Conservation (phyloP, 2,113 vertebrate species). For the Rhinoptilus africanus region DNA sequence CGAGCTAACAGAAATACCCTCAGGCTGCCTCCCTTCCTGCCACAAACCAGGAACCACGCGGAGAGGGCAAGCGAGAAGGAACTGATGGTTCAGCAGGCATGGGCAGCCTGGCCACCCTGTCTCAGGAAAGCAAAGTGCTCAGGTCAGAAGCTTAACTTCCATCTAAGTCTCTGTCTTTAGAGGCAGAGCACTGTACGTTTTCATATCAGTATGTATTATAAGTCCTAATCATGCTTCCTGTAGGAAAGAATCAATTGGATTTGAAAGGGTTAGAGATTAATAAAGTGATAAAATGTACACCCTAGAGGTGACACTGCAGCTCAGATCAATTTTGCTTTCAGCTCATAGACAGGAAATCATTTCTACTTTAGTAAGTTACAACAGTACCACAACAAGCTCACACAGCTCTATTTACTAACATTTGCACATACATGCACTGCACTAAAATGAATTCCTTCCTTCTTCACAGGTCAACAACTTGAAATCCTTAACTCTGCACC, state of each 20-base stretch:
- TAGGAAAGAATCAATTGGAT: slow-evolving; percentile 3
- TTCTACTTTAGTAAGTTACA: background rate
- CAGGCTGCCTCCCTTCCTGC: background rate
- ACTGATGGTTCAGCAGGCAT: rapidly evolving
- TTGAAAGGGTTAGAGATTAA: slow-evolving; percentile 56
- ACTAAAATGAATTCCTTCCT: background rate
- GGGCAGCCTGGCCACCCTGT: rapidly evolving
- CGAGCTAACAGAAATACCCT: background rate
- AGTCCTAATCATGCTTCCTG: slow-evolving; percentile 29
- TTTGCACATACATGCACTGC: background rate
- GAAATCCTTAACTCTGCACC: background rate
- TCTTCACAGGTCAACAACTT: background rate
- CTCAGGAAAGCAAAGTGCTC: background rate
- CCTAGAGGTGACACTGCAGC: slow-evolving; percentile 22
- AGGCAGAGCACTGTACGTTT: background rate
- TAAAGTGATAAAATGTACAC: slow-evolving; percentile 56
- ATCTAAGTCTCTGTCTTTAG: background rate
- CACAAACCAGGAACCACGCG: background rate
- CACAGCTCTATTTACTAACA: background rate
- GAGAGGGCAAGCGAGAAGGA: background rate
- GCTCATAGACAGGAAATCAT: background rate
- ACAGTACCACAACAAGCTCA: background rate
- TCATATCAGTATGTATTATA: background rate
- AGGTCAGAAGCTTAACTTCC: background rate
- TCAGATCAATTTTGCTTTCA: slow-evolving; percentile 53